Percentiles rank a stretch among this genome's conserved stretches.
Evolutionary conservation across 1,140 invertebrate genomes (phyloP).

Genomic region (Drosophila teissieri): DNA sequence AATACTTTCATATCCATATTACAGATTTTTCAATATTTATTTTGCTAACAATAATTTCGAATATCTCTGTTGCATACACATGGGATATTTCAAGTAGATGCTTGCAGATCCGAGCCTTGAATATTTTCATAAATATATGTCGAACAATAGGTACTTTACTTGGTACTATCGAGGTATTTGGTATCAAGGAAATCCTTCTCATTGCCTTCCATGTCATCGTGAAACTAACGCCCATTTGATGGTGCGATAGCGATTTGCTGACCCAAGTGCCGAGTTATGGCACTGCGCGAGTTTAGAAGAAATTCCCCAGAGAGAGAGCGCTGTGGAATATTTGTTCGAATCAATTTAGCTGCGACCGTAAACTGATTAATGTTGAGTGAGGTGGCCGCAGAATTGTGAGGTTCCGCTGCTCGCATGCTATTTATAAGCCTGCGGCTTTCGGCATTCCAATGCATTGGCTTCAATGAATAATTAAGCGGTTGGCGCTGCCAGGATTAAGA

Average conservation of each 20-base stretch:
- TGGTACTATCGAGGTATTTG: no score
- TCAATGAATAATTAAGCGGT: constrained; percentile 83
- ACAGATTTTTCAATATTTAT: no score
- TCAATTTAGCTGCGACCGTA: constrained; percentile 56
- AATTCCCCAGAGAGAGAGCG: constrained; percentile 6
- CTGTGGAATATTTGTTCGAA: constrained; percentile 41
- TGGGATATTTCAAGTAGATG: no score
- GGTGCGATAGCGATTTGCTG: constrained; percentile 50
- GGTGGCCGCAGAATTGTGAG: constrained; percentile 57
- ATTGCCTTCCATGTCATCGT: neutral
- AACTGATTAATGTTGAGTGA: constrained; percentile 69
- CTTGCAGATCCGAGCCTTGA: no score
- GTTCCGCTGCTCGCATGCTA: constrained; percentile 50
- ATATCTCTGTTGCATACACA: neutral
- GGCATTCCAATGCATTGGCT: constrained; percentile 79
- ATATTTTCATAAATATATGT: no score
- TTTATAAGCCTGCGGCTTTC: constrained; percentile 67
- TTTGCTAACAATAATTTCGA: neutral
- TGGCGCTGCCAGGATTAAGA: constrained; percentile 66
- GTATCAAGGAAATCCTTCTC: no score
- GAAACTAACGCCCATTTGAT: constrained; percentile 54
- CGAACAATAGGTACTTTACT: no score
- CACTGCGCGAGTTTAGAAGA: constrained; percentile 39
- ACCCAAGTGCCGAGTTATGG: constrained; percentile 3
- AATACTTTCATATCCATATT: neutral